Base-by-base conservation (phyloP, 2,888 invertebrate genomes). In the Thymelicus sylvestris region DNA sequence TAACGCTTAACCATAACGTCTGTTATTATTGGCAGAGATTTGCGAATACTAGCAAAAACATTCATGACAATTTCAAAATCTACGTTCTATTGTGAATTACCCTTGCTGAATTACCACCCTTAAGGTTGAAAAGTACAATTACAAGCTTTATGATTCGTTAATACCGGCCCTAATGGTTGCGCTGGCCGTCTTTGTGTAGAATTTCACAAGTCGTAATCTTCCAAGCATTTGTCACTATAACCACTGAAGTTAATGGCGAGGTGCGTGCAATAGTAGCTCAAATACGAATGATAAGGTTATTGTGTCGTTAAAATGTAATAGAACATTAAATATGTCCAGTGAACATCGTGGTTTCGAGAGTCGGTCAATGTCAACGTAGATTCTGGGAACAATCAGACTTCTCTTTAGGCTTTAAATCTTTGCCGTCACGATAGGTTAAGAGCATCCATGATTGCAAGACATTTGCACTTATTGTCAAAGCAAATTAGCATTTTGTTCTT, bases 191-290 rank as follows among this genome's bases (percentile, higher is more conserved):
- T 65, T 63, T 69, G 62, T 38, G n/a, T 39, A 4, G 62, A 0
- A 61, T 71, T 66, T 71, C 65, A 66, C 65, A 71, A 66, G 48
- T 24, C 13, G 52, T 61, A 65, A 71, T 66, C 70, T 61, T 66
- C 65, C 61, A 61, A 71, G 52, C 65, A 66, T 71, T 71, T 66
- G 65, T 71, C 66, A 60, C 50, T 57, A 24, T 55, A 44, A 69
- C 59, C 48, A 39, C 13, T 41, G 59, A 15, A 61, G 44, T 24
- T 71, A 71, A 71, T 71, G 71, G 31, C 55, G 19, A 39, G 50
- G 41, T 71, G 70, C 70, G 65, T 71, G 70, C 66, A 71, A 71
- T 66, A 70, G 69, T 69, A 59, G 50, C 59, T 65, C 64, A 70
- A 65, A 66, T 41, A 41, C 61, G 67, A 67, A 62, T 62, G 66